Conservation (phyloP, 2,113 vertebrate species). For the Brachionichthys hirsutus region DNA sequence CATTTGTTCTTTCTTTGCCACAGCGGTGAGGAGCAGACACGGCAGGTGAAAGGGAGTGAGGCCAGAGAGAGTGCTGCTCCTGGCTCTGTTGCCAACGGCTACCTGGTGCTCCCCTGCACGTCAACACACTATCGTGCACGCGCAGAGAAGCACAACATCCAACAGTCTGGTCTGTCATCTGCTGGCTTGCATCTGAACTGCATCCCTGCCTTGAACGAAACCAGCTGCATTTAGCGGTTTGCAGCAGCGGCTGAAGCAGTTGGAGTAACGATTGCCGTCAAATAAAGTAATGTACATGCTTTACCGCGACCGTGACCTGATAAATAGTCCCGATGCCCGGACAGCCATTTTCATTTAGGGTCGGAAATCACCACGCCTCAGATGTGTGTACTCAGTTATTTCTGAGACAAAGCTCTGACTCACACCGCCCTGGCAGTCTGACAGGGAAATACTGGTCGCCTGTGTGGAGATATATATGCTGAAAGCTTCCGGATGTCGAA, state of each 20-base stretch:
- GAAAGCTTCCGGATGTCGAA: constrained; percentile 36
- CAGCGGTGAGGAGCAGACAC: no score
- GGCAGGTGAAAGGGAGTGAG: constrained; percentile 21
- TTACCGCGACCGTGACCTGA: not conserved
- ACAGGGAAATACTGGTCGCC: constrained; percentile 39
- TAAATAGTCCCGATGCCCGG: not conserved
- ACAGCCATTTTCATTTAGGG: constrained; percentile 6
- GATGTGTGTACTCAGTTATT: constrained; percentile 4
- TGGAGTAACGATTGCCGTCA: no score
- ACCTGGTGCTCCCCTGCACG: no score
- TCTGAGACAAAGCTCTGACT: constrained; percentile 44
- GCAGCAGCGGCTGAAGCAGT: not conserved
- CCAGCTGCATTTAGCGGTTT: constrained; percentile 1
- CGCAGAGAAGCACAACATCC: constrained; percentile 19
- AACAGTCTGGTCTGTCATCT: constrained; percentile 68
- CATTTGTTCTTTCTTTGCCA: not conserved
- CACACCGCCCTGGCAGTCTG: constrained; percentile 38
- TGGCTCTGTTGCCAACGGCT: no score
- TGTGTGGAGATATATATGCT: constrained; percentile 44
- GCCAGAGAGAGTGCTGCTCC: constrained; percentile 35
- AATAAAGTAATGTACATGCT: not conserved
- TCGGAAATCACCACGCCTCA: constrained; percentile 5
- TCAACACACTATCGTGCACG: not conserved
- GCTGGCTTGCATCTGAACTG: constrained; percentile 53
- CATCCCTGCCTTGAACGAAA: constrained; percentile 8